Conservation (phyloP, 2,888 invertebrate genomes). For the Rambutsinella grinnellia region DNA sequence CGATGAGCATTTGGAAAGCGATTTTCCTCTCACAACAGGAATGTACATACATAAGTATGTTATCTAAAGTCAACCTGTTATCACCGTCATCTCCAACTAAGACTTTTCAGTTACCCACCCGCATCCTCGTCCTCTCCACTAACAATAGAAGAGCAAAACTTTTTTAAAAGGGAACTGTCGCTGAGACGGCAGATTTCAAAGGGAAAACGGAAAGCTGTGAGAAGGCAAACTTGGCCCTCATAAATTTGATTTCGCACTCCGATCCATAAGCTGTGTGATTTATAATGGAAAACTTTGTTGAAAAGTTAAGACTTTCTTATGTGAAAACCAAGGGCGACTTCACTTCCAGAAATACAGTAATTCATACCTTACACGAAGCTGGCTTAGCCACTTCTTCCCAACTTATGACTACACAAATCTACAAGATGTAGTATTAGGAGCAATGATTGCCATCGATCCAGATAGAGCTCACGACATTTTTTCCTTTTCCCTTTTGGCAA, state of each 20-base stretch:
- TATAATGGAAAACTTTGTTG: conserved; percentile 42
- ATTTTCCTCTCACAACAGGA: not conserved
- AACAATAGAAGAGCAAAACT: not conserved
- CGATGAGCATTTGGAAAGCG: conserved; percentile 3
- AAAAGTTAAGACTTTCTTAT: conserved; percentile 29
- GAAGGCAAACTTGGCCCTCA: conserved; percentile 37
- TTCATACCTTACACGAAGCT: not conserved
- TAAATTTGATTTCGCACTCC: conserved; percentile 49
- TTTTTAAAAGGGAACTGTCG: too few relatives aligned
- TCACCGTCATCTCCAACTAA: too few relatives aligned
- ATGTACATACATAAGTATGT: too few relatives aligned
- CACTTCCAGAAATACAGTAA: conserved; percentile 11
- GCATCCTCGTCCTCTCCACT: too few relatives aligned
- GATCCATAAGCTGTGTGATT: conserved; percentile 51
- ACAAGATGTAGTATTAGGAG: too few relatives aligned
- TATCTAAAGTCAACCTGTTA: too few relatives aligned
- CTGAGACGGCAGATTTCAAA: conserved; percentile 14
- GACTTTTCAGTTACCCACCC: too few relatives aligned
- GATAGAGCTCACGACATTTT: too few relatives aligned
- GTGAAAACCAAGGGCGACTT: conserved; percentile 6
- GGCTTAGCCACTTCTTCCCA: not conserved
- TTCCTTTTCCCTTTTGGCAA: too few relatives aligned
- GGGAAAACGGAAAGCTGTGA: conserved; percentile 6
- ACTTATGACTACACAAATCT: too few relatives aligned
- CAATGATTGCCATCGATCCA: not conserved